phyloP scores from a whole-genome alignment of 2,113 vertebrate genomes.

The Cervus canadensis region DNA sequence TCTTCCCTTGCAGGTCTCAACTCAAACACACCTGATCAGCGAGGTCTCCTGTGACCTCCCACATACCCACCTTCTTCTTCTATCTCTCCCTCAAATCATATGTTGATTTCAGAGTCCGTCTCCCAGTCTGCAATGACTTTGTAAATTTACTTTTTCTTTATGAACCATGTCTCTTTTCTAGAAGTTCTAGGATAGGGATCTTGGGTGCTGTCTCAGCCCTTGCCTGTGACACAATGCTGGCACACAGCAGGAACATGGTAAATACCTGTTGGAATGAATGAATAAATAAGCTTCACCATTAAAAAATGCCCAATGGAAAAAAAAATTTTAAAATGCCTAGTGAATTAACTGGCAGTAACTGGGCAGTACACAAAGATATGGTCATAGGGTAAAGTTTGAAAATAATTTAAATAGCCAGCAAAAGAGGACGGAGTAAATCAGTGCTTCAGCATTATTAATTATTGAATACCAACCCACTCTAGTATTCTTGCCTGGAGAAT shows the following conservation, averaged over 20 bases:
- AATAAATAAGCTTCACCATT: background rate
- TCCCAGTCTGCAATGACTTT: background rate
- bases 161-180: background rate
- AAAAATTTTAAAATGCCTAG: background rate
- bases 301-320: background rate
- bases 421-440: background rate
- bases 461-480: background rate
- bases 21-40: background rate
- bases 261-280: constrained; percentile 8
- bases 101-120: background rate
- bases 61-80: background rate
- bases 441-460: constrained; percentile 31
- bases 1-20: background rate
- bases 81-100: background rate
- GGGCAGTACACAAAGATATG: background rate
- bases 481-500: background rate
- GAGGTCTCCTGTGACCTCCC: background rate
- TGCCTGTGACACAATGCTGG: background rate
- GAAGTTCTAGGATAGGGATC: background rate
- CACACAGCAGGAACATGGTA: background rate
- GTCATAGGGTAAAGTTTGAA: background rate
- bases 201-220: background rate
- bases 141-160: background rate
- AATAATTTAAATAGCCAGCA: constrained; percentile 33
- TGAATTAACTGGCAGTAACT: background rate